A percentile compares a stretch with the other conserved stretches of the same genome.
Conservation (phyloP, 2,797 vertebrate species). For the Alauda arvensis region DNA sequence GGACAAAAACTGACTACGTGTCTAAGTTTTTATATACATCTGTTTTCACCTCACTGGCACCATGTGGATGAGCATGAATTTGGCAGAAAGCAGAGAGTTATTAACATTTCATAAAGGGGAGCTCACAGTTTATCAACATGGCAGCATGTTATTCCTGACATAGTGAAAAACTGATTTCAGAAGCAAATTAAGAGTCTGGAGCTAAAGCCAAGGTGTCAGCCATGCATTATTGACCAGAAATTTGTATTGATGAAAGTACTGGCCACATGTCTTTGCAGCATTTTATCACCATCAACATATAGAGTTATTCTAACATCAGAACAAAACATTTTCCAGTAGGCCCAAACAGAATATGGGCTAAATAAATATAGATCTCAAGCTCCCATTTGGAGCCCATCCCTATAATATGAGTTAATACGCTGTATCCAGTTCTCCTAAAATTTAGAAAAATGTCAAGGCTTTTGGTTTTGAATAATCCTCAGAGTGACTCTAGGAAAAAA, state of each 20-base stretch:
- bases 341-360: background rate
- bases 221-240: background rate
- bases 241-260: background rate
- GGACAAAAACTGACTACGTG: background rate
- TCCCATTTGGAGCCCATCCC: background rate
- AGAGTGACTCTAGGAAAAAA: background rate
- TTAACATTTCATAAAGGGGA: slow-evolving; percentile 6
- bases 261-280: background rate
- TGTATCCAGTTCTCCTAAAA: background rate
- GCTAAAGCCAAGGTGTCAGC: background rate
- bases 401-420: background rate
- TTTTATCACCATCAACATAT: background rate
- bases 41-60: background rate
- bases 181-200: background rate
- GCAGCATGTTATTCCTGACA: slow-evolving; percentile 6
- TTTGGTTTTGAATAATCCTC: background rate
- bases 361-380: background rate
- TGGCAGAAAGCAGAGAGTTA: background rate
- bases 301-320: background rate
- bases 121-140: background rate
- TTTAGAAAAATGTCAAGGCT: background rate
- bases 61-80: background rate
- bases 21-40: background rate
- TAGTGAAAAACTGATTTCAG: background rate
- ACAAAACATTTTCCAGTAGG: background rate